phyloP scores from a whole-genome alignment of 2,797 vertebrate species.

The Spinibarbus caldwelli region DNA sequence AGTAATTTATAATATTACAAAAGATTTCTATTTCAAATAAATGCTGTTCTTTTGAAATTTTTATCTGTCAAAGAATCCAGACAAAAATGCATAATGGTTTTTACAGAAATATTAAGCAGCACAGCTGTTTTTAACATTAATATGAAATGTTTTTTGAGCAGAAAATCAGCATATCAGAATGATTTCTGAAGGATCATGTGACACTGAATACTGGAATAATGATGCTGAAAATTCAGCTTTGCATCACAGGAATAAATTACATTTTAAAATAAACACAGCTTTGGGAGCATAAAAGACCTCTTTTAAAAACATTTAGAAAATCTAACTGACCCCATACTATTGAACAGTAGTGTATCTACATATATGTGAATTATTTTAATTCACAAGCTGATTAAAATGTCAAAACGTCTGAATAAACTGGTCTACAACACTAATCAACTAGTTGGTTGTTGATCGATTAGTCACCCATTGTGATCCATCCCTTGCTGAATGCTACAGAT shows the following conservation, averaged over 20 bases:
- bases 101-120: neutral
- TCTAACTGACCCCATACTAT: neutral
- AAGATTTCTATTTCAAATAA: neutral
- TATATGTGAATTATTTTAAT: neutral
- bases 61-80: neutral
- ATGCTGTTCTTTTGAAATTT: too few species aligned
- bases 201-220: neutral
- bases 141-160: neutral
- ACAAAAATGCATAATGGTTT: neutral
- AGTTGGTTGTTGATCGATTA: neutral
- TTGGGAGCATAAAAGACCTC: neutral
- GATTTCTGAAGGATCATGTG: neutral
- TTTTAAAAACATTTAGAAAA: neutral
- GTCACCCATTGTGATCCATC: neutral
- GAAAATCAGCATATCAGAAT: neutral
- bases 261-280: neutral
- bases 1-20: neutral
- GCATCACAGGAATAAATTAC: neutral
- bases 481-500: neutral
- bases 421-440: neutral
- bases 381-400: neutral
- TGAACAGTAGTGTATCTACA: neutral
- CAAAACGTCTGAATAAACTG: neutral
- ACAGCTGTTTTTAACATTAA: neutral
- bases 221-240: neutral